Evolutionary conservation across 2,888 invertebrate species (phyloP).

Genomic region (Lepidochrysops patricia): DNA sequence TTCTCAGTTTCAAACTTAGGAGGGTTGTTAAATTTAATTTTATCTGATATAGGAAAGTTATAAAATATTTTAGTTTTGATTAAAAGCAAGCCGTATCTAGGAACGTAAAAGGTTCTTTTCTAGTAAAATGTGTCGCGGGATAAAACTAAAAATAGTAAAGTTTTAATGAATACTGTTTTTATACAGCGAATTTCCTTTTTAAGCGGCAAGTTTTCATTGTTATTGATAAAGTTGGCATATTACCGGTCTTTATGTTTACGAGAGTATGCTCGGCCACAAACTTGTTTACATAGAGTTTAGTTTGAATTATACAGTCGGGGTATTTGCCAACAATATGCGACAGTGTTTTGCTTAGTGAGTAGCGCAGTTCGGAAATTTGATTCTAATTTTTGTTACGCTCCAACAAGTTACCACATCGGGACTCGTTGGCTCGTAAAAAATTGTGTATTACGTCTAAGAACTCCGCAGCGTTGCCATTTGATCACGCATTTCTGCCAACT

Average conservation of each 20-base stretch:
- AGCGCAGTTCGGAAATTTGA: constrained; percentile 26
- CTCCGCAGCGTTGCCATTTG: not conserved
- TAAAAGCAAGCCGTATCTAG: not conserved
- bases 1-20: not conserved
- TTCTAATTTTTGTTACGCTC: constrained; percentile 28
- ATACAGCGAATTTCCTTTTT: constrained; percentile 34
- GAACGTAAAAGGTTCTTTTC: not conserved
- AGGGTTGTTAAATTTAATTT: constrained; percentile 4
- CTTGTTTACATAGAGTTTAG: constrained; percentile 67
- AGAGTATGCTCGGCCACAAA: constrained; percentile 55
- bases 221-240: constrained; percentile 62
- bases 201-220: constrained; percentile 39
- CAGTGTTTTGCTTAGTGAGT: constrained; percentile 30
- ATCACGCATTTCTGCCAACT: constrained; percentile 5
- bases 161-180: constrained; percentile 37
- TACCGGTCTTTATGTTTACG: constrained; percentile 62
- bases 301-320: constrained; percentile 55
- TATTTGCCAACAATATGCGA: constrained; percentile 49
- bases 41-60: not conserved
- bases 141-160: constrained; percentile 24
- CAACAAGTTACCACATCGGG: constrained; percentile 26
- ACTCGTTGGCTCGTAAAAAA: constrained; percentile 17
- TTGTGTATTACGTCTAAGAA: constrained; percentile 11
- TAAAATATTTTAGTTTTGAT: constrained; percentile 10
- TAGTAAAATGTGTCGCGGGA: constrained; percentile 6